Evolutionary conservation across 2,888 invertebrate genomes (phyloP).

Genomic region (Caenorhabditis zanzibari): DNA sequence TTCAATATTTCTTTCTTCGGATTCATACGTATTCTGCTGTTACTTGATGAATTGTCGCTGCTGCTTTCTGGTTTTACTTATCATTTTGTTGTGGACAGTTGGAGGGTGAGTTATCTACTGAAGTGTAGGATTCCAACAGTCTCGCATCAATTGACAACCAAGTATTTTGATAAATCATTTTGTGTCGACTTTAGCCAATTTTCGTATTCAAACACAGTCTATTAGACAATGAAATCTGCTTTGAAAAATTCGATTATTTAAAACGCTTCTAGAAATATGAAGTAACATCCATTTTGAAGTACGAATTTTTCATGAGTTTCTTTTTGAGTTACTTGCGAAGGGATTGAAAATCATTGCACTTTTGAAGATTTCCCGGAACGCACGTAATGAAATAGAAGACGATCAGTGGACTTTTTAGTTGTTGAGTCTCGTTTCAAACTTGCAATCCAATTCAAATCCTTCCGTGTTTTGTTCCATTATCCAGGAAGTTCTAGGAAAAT

Average conservation of each 20-base stretch:
- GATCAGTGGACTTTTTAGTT: conserved; percentile 14
- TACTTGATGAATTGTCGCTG: conserved; percentile 25
- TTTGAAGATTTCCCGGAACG: not conserved
- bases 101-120: conserved; percentile 15
- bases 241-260: too few relatives aligned
- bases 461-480: conserved; percentile 13
- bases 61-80: not conserved
- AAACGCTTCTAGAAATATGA: too few relatives aligned
- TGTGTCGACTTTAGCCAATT: not conserved
- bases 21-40: conserved; percentile 15
- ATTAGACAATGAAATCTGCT: too few relatives aligned
- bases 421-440: not conserved
- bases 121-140: too few relatives aligned
- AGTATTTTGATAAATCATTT: too few relatives aligned
- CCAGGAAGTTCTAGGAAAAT: not conserved
- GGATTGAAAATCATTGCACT: not conserved
- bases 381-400: conserved; percentile 6
- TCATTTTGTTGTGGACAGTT: conserved; percentile 5
- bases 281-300: too few relatives aligned
- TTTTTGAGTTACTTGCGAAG: too few relatives aligned
- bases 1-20: not conserved
- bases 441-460: conserved; percentile 7
- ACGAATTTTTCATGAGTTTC: not conserved
- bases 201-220: not conserved
- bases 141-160: too few relatives aligned